Evolutionary conservation across 2,888 invertebrate species (phyloP), one percentile per base, ranked within the genome.

Genomic region (Meganola albula): DNA sequence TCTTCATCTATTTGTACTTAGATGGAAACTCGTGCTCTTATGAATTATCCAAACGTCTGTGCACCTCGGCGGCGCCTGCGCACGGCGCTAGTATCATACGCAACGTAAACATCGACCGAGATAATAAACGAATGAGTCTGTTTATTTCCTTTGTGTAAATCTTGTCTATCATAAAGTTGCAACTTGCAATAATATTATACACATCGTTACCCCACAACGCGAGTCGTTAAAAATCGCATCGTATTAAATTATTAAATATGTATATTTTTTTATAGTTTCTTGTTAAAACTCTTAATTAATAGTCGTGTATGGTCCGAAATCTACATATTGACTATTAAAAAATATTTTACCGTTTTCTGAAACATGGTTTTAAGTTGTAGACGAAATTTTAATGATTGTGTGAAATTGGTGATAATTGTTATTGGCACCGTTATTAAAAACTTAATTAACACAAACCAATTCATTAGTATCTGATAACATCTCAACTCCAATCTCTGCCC

Each of bases 31-130:
- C 53, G 63, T 58, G 67, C 64, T 66, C 72, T 79, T 73, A 84
- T 84, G 83, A 84, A 84, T 83, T 79, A 84, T 71, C 79, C 82
- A 83, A 79, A 68, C 58, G 67, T 47, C 47, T 56, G 53, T 60
- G 68, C 78, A 78, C 62, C 79, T 53, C 48, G 66, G 71, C 74
- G 79, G 68, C 73, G 72, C 69, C 61, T 44, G 55, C 53, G 58
- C 54, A 41, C 34, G 39, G 37, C 35, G 43, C 55, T 54, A 48
- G 46, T 55, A 58, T 53, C 56, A 58, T 54, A 48, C 54, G 48
- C 60, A 57, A 63, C 63, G 67, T 70, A 74, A 73, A 74, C 74
- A 73, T 56, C 44, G 50, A 42, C 32, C 48, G 59, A 63, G 69
- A 74, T 72, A 64, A 72, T 73, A 69, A 62, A 73, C 64, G 60